Evolutionary conservation across 2,888 invertebrate species (phyloP), one percentile per base, ranked within the genome.

Genomic region (Zeuzera pyrina): DNA sequence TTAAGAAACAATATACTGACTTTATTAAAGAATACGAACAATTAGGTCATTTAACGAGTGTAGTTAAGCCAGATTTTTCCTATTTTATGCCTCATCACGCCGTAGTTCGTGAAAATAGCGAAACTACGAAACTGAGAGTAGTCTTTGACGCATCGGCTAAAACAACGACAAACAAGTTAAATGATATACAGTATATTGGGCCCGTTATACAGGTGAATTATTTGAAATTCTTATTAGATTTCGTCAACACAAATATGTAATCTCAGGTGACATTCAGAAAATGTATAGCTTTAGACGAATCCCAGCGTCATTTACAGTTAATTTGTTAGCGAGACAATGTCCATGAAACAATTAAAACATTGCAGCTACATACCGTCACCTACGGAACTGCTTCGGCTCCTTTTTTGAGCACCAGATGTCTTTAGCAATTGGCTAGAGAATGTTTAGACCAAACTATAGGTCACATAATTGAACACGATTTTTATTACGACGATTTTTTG

Each of bases 401-500:
- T n/a, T n/a, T n/a, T n/a, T n/a, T n/a, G n/a, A n/a, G n/a, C n/a
- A n/a, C n/a, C n/a, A n/a, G n/a, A n/a, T n/a, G n/a, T 19, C 19
- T 19, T 5, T 19, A 6, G 8, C 5, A 19, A 8, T 19, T 19
- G 8, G 19, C 19, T 6, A 19, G 19, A 6, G 19, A 19, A 19
- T 19, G 19, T 8, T 19, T 8, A 6, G 19, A 19, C 8, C 19
- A 19, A 8, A 6, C 8, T n/a, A 19, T 19, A 6, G 19, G 5
- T 6, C 5, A 19, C 5, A 8, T 19, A 5, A 19, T 19, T 19
- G 8, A 19, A 19, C 5, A 19, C 5, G 19, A 19, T 19, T 19
- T 19, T 8, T 19, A 19, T 8, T n/a, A 39, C 2, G 49, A 50
- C 12, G 50, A 49, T 34, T 15, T 49, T 0, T n/a, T 26, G 2